Percentiles rank a stretch among this genome's conserved stretches.
Conservation (phyloP, 2,888 invertebrate species). For the Ligdia adustata region DNA sequence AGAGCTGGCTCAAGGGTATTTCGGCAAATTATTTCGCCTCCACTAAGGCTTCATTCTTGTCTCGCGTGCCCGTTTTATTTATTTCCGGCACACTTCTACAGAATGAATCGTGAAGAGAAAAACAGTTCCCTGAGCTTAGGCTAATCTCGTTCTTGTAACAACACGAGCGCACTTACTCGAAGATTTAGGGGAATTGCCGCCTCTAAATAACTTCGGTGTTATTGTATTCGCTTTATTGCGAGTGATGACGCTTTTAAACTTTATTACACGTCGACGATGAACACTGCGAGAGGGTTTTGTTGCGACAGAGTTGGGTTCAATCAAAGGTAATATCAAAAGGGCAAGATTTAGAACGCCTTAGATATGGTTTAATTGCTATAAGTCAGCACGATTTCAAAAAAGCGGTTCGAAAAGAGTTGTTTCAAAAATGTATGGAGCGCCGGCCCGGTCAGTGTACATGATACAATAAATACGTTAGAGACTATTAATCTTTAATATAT, state of each 20-base stretch:
- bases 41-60: slow-evolving; percentile 48
- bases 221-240: slow-evolving; percentile 34
- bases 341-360: not conserved
- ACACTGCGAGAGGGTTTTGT: not conserved
- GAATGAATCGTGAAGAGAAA: slow-evolving; percentile 59
- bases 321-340: not conserved
- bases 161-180: slow-evolving; percentile 61
- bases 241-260: slow-evolving; percentile 27
- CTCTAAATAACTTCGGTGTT: slow-evolving; percentile 45
- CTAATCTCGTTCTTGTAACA: slow-evolving; percentile 60
- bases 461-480: too few species aligned
- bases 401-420: too few species aligned
- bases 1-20: slow-evolving; percentile 40
- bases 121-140: slow-evolving; percentile 65
- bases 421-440: too few species aligned
- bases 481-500: too few species aligned
- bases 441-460: too few species aligned
- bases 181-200: slow-evolving; percentile 57
- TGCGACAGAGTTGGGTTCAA: not conserved
- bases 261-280: slow-evolving; percentile 14
- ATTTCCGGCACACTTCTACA: slow-evolving; percentile 54
- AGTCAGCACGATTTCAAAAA: too few species aligned
- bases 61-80: slow-evolving; percentile 53
- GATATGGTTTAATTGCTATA: not conserved
- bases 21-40: slow-evolving; percentile 46